Evolutionary conservation across 2,797 vertebrate species (phyloP).

Genomic region (Sphenodon punctatus): DNA sequence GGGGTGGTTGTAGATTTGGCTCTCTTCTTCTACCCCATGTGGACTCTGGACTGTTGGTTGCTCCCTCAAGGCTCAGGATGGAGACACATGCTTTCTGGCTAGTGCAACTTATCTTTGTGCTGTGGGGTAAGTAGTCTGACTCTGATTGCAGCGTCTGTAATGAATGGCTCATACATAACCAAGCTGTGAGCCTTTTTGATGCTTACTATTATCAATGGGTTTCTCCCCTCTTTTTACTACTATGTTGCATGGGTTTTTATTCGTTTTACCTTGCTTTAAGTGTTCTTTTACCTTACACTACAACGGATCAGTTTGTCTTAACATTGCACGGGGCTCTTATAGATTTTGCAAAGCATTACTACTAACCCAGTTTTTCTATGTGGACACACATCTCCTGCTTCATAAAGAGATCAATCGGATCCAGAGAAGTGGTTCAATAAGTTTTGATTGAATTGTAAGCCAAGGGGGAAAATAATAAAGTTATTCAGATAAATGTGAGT

Average conservation of each 20-base stretch:
- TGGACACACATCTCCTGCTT: no score
- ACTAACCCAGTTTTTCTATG: no score
- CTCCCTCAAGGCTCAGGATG: neutral
- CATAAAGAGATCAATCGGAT: neutral
- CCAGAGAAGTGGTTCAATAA: neutral
- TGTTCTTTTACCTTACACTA: no score
- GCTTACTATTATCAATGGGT: neutral
- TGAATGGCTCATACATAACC: neutral
- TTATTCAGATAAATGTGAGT: neutral
- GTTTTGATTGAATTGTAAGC: neutral
- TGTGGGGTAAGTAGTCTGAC: constrained; percentile 43
- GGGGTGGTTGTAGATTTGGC: neutral
- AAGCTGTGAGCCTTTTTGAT: neutral
- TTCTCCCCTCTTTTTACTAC: neutral
- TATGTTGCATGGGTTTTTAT: neutral
- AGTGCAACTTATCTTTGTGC: constrained; percentile 29
- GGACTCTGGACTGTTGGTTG: neutral
- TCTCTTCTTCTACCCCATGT: neutral
- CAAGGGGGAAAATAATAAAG: neutral
- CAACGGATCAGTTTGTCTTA: neutral
- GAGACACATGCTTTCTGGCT: neutral
- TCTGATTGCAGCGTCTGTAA: neutral
- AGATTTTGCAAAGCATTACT: no score
- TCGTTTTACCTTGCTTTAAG: neutral
- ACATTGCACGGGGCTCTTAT: neutral